Percentiles rank a stretch among this genome's conserved stretches.
Conservation (phyloP, 2,113 vertebrate species). For the Microcebus murinus region DNA sequence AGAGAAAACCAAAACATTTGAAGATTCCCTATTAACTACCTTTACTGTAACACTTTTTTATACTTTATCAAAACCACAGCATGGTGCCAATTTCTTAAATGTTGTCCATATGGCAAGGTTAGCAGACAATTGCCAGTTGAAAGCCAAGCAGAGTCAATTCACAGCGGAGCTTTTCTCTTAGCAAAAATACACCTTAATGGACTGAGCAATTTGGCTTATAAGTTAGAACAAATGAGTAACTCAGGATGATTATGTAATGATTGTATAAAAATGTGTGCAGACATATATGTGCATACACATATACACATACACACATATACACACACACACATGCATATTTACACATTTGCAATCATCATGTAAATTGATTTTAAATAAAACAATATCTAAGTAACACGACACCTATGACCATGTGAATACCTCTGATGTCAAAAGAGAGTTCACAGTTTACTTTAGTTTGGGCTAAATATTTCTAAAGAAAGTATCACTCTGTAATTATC, state of each 20-base stretch:
- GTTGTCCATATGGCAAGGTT: neutral
- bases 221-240: neutral
- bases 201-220: neutral
- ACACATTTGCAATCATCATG: neutral
- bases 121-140: neutral
- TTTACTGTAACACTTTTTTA: neutral
- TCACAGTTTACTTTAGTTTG: neutral
- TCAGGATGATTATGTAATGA: neutral
- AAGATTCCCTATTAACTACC: neutral
- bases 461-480: neutral
- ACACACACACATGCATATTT: neutral
- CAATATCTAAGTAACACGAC: neutral
- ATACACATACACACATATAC: neutral
- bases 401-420: neutral
- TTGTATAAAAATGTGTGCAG: neutral
- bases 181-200: neutral
- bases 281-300: neutral
- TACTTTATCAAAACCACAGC: neutral
- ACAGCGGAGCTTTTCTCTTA: neutral
- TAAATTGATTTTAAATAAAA: neutral
- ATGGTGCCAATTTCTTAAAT: neutral
- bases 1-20: neutral
- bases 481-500: neutral
- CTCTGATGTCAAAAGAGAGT: neutral
- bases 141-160: neutral